A percentile compares a stretch with the other conserved stretches of the same genome.
phyloP scores from a whole-genome alignment of 1,140 invertebrate species.

The Drosophila leontia region DNA sequence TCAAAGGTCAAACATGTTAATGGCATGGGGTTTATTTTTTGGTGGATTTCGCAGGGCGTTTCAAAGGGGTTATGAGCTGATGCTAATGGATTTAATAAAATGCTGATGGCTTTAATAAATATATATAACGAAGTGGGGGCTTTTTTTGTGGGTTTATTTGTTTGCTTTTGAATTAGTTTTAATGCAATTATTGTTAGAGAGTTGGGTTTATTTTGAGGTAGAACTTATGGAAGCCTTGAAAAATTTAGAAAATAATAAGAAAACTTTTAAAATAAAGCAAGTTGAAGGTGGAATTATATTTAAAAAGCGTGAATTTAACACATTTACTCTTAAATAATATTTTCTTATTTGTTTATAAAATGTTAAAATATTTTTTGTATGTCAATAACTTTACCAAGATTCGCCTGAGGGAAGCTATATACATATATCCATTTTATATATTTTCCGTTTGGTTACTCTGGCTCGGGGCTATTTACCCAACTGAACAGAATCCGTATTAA shows the following conservation, averaged over 20 bases:
- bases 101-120: constrained; percentile 48
- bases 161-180: not conserved
- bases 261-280: not conserved
- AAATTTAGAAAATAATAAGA: not conserved
- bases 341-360: not conserved
- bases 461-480: constrained; percentile 56
- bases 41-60: constrained; percentile 7
- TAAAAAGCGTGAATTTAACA: not conserved
- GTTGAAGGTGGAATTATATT: not conserved
- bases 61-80: constrained; percentile 25
- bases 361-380: too few relatives aligned
- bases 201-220: not conserved
- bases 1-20: constrained; percentile 57
- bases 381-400: not conserved
- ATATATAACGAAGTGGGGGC: not conserved
- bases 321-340: not conserved
- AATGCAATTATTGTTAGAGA: not conserved
- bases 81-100: constrained; percentile 51
- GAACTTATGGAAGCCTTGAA: not conserved
- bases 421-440: not conserved
- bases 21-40: constrained; percentile 9
- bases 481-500: constrained; percentile 65
- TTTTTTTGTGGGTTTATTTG: not conserved
- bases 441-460: not conserved
- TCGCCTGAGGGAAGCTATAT: not conserved